Evolutionary conservation across 2,113 vertebrate genomes (phyloP).

Genomic region (Rattus norvegicus): GRCr8 NC_086030.1:40301001-40301500

Average conservation of each 20-base stretch:
- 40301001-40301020: neutral
- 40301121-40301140: slow-evolving; percentile 82
- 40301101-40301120: slow-evolving; percentile 81
- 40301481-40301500: slow-evolving; percentile 81
- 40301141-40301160: slow-evolving; percentile 81
- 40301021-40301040: slow-evolving; percentile 24
- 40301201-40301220: slow-evolving; percentile 58
- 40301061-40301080: slow-evolving; percentile 67
- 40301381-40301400: slow-evolving; percentile 77
- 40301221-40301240: slow-evolving; percentile 78
- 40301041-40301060: neutral
- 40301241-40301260: slow-evolving; percentile 81
- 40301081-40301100: slow-evolving; percentile 73
- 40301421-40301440: slow-evolving; percentile 47
- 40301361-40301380: slow-evolving; percentile 78
- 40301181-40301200: slow-evolving; percentile 78
- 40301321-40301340: slow-evolving; percentile 80
- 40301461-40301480: slow-evolving; percentile 78
- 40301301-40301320: slow-evolving; percentile 82
- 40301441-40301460: slow-evolving; percentile 43
- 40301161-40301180: slow-evolving; percentile 76
- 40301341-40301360: slow-evolving; percentile 80
- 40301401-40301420: slow-evolving; percentile 74
- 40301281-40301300: slow-evolving; percentile 31
- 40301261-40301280: slow-evolving; percentile 61